Conservation (phyloP, 2,113 vertebrate genomes). For the Rattus rattus region DNA sequence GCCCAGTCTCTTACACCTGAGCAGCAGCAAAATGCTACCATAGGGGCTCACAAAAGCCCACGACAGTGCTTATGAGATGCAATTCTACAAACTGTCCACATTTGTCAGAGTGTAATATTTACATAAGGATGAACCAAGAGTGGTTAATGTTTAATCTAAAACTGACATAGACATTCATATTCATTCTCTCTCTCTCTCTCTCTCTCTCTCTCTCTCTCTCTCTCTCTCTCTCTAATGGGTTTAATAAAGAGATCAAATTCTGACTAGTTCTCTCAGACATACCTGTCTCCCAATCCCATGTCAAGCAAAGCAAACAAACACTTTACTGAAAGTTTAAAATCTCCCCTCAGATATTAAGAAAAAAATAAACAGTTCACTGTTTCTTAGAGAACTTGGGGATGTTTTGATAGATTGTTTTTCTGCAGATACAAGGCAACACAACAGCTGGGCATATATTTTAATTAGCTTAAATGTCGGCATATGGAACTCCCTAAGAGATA, state of each 20-base stretch:
- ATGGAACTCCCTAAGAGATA: not conserved
- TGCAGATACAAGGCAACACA: not conserved
- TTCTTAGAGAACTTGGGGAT: not conserved
- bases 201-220: not conserved
- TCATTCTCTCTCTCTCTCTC: not conserved
- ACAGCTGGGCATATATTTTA: conserved; percentile 9
- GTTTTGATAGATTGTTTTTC: conserved; percentile 39
- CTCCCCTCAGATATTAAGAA: not conserved
- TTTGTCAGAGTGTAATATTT: not conserved
- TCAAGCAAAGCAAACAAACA: conserved; percentile 45
- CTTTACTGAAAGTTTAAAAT: conserved; percentile 54
- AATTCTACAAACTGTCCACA: not conserved
- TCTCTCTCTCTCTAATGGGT: too few species aligned
- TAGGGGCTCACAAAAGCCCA: not conserved
- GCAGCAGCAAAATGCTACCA: not conserved
- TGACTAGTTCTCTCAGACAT: conserved; percentile 2
- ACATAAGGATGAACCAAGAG: not conserved
- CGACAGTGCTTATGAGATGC: not conserved
- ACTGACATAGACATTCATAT: not conserved
- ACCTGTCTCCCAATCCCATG: conserved; percentile 22
- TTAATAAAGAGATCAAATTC: conserved; percentile 18
- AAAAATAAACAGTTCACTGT: not conserved
- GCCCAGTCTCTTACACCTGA: not conserved
- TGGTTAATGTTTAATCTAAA: conserved; percentile 40
- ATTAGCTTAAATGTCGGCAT: conserved; percentile 49